phyloP scores from a whole-genome alignment of 1,140 invertebrate species.

The Bombus soroeensis region DNA sequence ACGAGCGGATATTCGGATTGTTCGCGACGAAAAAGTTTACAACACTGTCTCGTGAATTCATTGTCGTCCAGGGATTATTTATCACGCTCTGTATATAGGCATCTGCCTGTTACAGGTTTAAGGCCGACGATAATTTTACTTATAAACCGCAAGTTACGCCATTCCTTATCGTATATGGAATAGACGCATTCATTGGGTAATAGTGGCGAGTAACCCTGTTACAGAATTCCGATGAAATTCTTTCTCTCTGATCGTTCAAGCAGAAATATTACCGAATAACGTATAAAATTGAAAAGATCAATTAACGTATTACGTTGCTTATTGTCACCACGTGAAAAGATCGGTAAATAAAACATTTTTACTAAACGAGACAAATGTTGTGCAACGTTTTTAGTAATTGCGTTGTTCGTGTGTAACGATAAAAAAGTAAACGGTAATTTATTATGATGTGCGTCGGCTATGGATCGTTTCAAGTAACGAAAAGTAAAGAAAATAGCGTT shows the following conservation, averaged over 20 bases:
- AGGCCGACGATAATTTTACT: background rate
- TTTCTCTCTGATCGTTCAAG: background rate
- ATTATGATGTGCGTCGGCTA: background rate
- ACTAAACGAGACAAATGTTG: background rate
- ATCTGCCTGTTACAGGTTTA: background rate
- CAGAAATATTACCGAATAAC: background rate
- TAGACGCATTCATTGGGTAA: background rate
- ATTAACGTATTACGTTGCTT: background rate
- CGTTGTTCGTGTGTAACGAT: background rate
- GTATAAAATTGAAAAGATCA: background rate
- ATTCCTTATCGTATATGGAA: constrained; percentile 1
- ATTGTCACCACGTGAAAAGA: background rate
- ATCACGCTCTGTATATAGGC: background rate
- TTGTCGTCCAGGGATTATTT: background rate
- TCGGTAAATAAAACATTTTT: background rate
- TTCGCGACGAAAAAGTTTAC: background rate
- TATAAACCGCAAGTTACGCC: background rate
- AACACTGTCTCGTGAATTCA: background rate
- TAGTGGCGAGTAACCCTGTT: background rate
- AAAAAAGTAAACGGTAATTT: too few relatives aligned
- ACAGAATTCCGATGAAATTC: background rate
- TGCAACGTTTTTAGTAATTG: background rate
- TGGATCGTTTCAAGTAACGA: background rate
- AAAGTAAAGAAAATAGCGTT: background rate
- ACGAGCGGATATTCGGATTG: background rate